Base-by-base conservation (phyloP, 1,140 invertebrate species). In the Rhopalosiphum maidis region DNA sequence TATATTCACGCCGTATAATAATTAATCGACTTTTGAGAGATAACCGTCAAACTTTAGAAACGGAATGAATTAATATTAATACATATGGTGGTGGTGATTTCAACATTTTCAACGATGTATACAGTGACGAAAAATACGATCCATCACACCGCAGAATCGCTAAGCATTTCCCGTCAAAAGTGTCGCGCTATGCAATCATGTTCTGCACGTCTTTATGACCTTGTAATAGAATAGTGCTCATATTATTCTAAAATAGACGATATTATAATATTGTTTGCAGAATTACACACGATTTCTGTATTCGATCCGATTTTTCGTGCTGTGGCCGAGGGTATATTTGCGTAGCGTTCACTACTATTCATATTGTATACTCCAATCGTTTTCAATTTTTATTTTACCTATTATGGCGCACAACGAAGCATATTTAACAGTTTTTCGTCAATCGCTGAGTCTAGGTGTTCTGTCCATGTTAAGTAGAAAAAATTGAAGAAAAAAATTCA, bases 1-100 rank as follows among this genome's bases (percentile, higher is more conserved):
- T 11, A n/a, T 86, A 30, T 86, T 35, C 46, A 35, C 8, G 48
- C 2, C 21, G 48, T 11, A 89, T 22, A 41, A 89, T 89, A 89
- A 55, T 89, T 89, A 89, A 89, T 55, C 23, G 88, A 55, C 86
- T 89, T 89, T 89, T 48, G 51, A 1, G 51, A 89, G 48, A 23
- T 88, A 88, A 51, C n/a, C n/a, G 30, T 88, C 46, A 89, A 35
- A 54, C 35, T 89, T 55, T 41, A 54, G 88, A 54, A 54, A 54
- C 51, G 51, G 8, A 23, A 55, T 48, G 51, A 89, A 89, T 89
- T 89, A 54, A 35, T 89, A 88, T 55, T 37, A 35, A 25, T 68
- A n/a, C 30, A n/a, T n/a, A n/a, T 18, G 9, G 23, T 15, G 22
- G 35, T 89, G 54, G 88, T 89, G 88, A 89, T 89, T 89, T 89